A percentile compares a stretch with the other conserved stretches of the same genome.
These are phyloP conservation scores for Mormyrus iriodes DNA, from an alignment of 2,113 vertebrate genomes.

Conservation along the genomic window DNA sequence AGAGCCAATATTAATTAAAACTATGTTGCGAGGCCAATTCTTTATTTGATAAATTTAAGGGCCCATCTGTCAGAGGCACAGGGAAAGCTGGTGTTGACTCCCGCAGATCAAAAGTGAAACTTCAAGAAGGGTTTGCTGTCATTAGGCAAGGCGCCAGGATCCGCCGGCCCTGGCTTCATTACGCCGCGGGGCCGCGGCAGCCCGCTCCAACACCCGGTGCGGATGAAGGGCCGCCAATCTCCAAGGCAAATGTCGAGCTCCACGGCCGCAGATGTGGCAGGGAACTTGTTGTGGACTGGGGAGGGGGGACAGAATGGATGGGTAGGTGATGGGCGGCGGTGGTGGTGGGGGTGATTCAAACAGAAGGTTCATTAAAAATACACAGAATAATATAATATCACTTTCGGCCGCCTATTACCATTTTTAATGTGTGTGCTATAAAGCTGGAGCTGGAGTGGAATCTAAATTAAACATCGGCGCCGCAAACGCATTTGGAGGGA, in stretches of 20 bases:
- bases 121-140: constrained; percentile 44
- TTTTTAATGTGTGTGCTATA: constrained; percentile 41
- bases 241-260: constrained; percentile 36
- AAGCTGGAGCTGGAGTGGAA: constrained; percentile 26
- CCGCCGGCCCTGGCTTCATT: constrained; percentile 33
- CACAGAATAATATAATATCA: constrained; percentile 42
- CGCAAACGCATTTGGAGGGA: constrained; percentile 1
- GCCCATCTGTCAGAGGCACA: constrained; percentile 48
- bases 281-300: constrained; percentile 23
- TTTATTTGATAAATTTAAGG: constrained; percentile 42
- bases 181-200: constrained; percentile 29
- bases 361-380: constrained; percentile 46
- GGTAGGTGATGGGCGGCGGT: neutral
- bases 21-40: constrained; percentile 37
- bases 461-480: constrained; percentile 39
- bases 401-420: constrained; percentile 43
- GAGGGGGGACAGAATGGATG: neutral
- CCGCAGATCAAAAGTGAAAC: constrained; percentile 45
- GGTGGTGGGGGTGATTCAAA: constrained; percentile 33
- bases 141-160: constrained; percentile 41
- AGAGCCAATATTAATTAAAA: constrained; percentile 45
- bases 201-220: constrained; percentile 33
- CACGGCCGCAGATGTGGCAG: constrained; percentile 17
- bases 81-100: constrained; percentile 40
- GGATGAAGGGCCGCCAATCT: constrained; percentile 41